Evolutionary conservation across 2,113 vertebrate species (phyloP).

Genomic region (Gasterosteus nipponicus): DNA sequence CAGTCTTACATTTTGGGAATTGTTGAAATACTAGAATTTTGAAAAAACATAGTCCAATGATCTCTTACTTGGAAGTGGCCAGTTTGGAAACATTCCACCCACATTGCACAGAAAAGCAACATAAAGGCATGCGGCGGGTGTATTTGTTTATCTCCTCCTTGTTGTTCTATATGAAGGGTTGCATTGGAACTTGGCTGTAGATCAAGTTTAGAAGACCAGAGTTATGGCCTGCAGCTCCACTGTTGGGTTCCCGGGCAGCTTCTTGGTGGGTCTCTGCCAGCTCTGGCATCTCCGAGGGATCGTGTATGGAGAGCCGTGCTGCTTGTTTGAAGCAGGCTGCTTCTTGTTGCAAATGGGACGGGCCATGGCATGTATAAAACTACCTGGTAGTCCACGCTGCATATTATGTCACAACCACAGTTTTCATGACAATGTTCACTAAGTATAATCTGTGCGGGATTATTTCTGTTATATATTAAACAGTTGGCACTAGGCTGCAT

Average conservation of each 20-base stretch:
- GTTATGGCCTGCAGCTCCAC: slow-evolving; percentile 24
- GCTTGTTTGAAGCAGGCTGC: slow-evolving; percentile 14
- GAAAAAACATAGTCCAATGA: neutral
- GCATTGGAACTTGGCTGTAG: neutral
- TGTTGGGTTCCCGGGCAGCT: slow-evolving; percentile 1
- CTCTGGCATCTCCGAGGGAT: neutral
- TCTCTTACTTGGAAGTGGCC: neutral
- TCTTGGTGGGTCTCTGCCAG: slow-evolving; percentile 21
- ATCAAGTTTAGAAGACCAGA: slow-evolving; percentile 14
- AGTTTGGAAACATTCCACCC: slow-evolving; percentile 23
- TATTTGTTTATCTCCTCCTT: slow-evolving; percentile 5
- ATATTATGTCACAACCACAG: neutral
- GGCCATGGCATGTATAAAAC: neutral
- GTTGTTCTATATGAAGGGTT: neutral
- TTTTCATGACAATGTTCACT: slow-evolving; percentile 20
- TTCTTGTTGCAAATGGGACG: neutral
- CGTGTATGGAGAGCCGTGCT: neutral
- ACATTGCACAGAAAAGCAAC: slow-evolving; percentile 38
- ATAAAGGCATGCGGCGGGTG: slow-evolving; percentile 3
- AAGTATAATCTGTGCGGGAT: slow-evolving; percentile 12
- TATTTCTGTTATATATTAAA: slow-evolving; percentile 17
- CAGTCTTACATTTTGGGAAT: neutral
- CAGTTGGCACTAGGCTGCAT: slow-evolving; percentile 21
- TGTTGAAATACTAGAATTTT: slow-evolving; percentile 7
- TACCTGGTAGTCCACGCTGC: neutral